Evolutionary conservation across 2,888 invertebrate genomes (phyloP).

Genomic region (Trachelus tabidus): DNA sequence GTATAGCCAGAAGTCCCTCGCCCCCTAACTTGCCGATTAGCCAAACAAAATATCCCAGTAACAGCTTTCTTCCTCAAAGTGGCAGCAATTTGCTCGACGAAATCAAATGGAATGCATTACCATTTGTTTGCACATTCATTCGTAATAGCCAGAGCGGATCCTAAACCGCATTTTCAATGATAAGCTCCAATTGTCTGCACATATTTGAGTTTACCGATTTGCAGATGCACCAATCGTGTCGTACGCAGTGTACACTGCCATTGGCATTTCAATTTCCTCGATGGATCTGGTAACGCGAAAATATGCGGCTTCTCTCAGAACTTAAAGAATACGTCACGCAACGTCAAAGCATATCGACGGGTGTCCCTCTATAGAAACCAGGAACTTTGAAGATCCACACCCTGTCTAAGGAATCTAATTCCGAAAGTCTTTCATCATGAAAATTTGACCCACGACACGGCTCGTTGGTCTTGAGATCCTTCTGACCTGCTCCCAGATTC

Average conservation of each 20-base stretch:
- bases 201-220: background rate
- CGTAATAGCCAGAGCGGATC: background rate
- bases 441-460: background rate
- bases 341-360: background rate
- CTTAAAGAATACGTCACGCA: background rate
- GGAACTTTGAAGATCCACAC: background rate
- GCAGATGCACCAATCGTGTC: background rate
- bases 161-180: background rate
- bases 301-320: background rate
- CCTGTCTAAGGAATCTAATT: background rate
- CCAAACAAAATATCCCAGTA: background rate
- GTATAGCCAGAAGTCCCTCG: background rate
- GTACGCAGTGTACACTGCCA: background rate
- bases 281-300: background rate
- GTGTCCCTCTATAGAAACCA: background rate
- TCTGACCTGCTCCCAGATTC: background rate
- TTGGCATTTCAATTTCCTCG: background rate
- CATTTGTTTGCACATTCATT: background rate
- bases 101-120: conserved; percentile 29
- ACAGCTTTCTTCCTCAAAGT: background rate
- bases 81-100: conserved; percentile 10
- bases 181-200: background rate
- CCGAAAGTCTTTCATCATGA: background rate
- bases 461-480: background rate
- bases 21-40: background rate